These are phyloP conservation scores for Leptodirus hochenwartii DNA, from an alignment of 2,888 invertebrate genomes.

Conservation along the genomic window DNA sequence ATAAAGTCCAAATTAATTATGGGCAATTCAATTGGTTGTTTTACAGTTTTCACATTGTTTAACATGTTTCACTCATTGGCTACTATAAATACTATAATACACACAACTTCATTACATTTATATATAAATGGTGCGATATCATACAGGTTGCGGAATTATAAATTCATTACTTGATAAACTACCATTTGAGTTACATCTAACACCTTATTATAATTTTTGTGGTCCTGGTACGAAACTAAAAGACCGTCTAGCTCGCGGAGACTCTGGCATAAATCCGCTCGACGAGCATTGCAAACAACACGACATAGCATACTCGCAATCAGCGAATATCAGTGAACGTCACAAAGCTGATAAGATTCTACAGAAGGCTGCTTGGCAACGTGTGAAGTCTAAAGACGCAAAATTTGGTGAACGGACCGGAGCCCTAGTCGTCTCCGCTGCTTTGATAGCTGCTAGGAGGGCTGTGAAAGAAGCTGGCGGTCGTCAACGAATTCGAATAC, in stretches of 20 bases:
- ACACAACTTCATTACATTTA: too few species aligned
- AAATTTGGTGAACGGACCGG: slow-evolving; percentile 18
- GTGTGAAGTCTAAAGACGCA: slow-evolving; percentile 17
- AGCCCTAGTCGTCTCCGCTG: slow-evolving; percentile 16
- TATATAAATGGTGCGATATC: too few species aligned
- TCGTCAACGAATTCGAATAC: slow-evolving; percentile 11
- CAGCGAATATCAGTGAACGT: slow-evolving; percentile 13
- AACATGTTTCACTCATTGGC: too few species aligned
- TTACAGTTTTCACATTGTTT: too few species aligned
- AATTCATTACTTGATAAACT: slow-evolving; percentile 14
- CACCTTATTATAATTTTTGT: slow-evolving; percentile 15
- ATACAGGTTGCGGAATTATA: slow-evolving; percentile 12
- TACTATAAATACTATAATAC: too few species aligned
- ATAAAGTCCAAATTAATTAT: too few species aligned
- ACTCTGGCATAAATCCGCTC: slow-evolving; percentile 18
- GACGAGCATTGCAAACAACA: slow-evolving; percentile 20
- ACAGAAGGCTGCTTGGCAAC: slow-evolving; percentile 18
- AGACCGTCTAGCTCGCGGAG: slow-evolving; percentile 17
- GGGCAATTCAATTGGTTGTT: too few species aligned
- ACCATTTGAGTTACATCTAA: slow-evolving; percentile 14
- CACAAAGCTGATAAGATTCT: slow-evolving; percentile 21
- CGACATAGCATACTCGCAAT: slow-evolving; percentile 18
- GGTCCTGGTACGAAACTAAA: slow-evolving; percentile 16
- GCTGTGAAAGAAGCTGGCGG: slow-evolving; percentile 5
- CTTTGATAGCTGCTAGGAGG: slow-evolving; percentile 15